phyloP scores from a whole-genome alignment of 2,797 vertebrate genomes.

The Myotis daubentonii region DNA sequence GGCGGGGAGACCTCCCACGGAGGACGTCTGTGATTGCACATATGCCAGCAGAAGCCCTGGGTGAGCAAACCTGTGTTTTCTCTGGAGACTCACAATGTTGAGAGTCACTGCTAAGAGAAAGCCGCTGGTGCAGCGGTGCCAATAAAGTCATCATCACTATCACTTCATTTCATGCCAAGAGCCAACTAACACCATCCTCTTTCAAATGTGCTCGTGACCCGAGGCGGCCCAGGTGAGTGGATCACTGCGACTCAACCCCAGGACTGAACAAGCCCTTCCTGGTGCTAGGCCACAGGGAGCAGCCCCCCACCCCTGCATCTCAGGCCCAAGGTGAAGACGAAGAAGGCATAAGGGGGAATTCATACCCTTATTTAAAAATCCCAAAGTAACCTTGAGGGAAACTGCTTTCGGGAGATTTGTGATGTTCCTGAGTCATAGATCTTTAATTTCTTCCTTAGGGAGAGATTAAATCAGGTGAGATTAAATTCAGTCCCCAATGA shows the following conservation, averaged over 20 bases:
- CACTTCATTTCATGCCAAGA: not conserved
- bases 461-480: slow-evolving; percentile 69
- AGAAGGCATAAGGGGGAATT: not conserved
- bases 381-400: slow-evolving; percentile 58
- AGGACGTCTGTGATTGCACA: not conserved
- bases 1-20: not conserved
- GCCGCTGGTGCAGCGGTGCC: not conserved
- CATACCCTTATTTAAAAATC: slow-evolving; percentile 50
- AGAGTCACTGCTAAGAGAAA: not conserved
- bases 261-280: accelerated
- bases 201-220: not conserved
- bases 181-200: not conserved
- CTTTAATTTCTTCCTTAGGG: slow-evolving; percentile 60
- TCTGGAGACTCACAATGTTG: not conserved
- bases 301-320: not conserved
- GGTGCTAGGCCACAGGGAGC: no score
- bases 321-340: not conserved
- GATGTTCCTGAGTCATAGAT: slow-evolving; percentile 15
- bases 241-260: not conserved
- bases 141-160: not conserved
- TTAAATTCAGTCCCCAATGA: slow-evolving; percentile 63
- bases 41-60: not conserved
- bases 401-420: slow-evolving; percentile 62
- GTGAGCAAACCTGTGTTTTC: not conserved
- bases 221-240: not conserved